Evolutionary conservation across 1,140 invertebrate species (phyloP), one percentile per base, ranked within the genome.

Genomic region (Ooceraea biroi): DNA sequence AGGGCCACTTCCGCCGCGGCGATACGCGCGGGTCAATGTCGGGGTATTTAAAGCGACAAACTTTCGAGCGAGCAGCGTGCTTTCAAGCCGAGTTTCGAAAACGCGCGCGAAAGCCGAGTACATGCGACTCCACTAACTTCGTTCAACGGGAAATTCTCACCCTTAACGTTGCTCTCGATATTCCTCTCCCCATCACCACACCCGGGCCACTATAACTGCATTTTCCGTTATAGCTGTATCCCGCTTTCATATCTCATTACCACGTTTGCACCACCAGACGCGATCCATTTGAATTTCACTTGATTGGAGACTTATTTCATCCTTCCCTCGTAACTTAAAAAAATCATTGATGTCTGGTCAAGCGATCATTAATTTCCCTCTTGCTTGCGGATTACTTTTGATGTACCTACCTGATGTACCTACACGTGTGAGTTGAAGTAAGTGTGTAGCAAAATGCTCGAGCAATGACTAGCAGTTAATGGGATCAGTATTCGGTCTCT

Each of bases 21-120:
- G 22, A 27, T 30, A 55, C 50, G 14, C 48, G 61, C 60, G 60
- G 50, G 46, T 77, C 60, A 66, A 55, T 66, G 60, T 63, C 14
- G 48, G 36, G 19, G n/a, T 55, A 68, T 78, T 68, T 78, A 78
- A 68, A 78, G 74, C 46, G 60, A 68, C 36, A 55, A 78, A 78
- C 48, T 57, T 78, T 22, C 14, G 50, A 52, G 14, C 41, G 11
- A 19, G 22, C 41, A 3, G 14, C 46, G 30, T 17, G 12, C 22
- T 7, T 36, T 17, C 7, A n/a, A n/a, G 14, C 19, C 61, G 60
- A 36, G 25, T 66, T 65, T 60, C 36, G 36, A 11, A n/a, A 58
- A 17, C 41, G 57, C 41, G 25, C 12, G 60, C 8, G 44, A 27
- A 41, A 77, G 36, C 58, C 22, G 12, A 25, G 44, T 7, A 3